A percentile compares a stretch with the other conserved stretches of the same genome.
Conservation (phyloP, 2,888 invertebrate species). For the Philonicus albiceps region DNA sequence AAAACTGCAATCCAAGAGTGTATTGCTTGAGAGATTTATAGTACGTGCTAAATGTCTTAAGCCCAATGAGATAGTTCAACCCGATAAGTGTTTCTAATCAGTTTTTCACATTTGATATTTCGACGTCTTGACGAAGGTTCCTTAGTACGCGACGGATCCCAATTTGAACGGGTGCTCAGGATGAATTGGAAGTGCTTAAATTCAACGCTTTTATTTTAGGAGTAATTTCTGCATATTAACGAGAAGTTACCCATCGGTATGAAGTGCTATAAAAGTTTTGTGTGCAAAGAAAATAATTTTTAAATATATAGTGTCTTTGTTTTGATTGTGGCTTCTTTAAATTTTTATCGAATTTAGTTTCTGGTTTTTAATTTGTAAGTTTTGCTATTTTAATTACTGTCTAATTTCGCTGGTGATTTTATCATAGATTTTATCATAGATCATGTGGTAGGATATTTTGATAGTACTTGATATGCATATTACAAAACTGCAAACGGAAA, state of each 20-base stretch:
- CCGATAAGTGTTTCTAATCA: constrained; percentile 18
- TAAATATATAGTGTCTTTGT: neutral
- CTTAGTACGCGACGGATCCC: neutral
- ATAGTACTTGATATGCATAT: no score
- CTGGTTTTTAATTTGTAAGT: neutral
- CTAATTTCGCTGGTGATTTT: no score
- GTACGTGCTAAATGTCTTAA: constrained; percentile 6
- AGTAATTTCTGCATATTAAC: neutral
- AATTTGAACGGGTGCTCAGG: neutral
- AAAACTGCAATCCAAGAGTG: neutral
- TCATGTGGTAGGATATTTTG: no score
- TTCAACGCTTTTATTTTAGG: neutral
- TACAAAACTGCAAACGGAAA: no score
- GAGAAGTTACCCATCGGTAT: neutral
- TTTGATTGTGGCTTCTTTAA: neutral
- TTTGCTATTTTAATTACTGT: neutral
- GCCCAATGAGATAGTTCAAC: constrained; percentile 10
- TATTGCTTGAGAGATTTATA: neutral
- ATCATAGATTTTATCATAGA: no score
- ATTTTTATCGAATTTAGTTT: neutral
- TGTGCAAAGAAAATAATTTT: neutral
- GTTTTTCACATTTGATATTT: neutral
- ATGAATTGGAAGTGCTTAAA: neutral
- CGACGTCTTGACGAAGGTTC: neutral
- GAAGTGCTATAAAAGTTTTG: neutral